These are phyloP conservation scores for Heliconius nattereri DNA, from an alignment of 1,140 invertebrate genomes.

Conservation along the genomic window DNA sequence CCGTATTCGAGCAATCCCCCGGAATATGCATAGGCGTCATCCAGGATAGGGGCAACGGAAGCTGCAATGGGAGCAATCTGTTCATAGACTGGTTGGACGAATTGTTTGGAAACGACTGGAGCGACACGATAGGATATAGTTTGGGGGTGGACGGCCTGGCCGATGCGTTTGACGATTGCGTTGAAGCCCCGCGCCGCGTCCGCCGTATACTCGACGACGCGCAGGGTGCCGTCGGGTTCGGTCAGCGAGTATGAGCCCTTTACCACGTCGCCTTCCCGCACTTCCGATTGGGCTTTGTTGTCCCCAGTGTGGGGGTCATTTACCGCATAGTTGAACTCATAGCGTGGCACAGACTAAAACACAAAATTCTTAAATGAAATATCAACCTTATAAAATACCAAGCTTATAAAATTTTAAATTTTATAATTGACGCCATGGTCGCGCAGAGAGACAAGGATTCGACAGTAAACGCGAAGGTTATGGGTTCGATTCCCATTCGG, in stretches of 20 bases:
- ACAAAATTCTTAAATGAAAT: slow-evolving; percentile 10
- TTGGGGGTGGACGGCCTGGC: slow-evolving; percentile 76
- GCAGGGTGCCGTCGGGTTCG: slow-evolving; percentile 82
- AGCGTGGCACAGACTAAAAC: slow-evolving; percentile 67
- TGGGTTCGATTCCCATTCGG: too few species aligned
- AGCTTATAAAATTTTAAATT: not conserved
- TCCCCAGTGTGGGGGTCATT: slow-evolving; percentile 84
- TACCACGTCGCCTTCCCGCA: slow-evolving; percentile 82
- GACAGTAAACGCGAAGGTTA: too few species aligned
- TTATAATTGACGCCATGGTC: not conserved
- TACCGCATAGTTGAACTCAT: slow-evolving; percentile 85
- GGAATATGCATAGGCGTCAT: slow-evolving; percentile 27
- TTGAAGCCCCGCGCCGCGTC: slow-evolving; percentile 80
- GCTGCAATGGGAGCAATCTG: slow-evolving; percentile 19
- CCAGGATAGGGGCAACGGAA: slow-evolving; percentile 18
- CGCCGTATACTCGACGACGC: slow-evolving; percentile 82
- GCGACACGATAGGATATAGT: slow-evolving; percentile 27
- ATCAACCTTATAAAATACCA: not conserved
- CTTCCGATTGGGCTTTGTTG: slow-evolving; percentile 83
- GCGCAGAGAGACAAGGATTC: too few species aligned
- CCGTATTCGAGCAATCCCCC: slow-evolving; percentile 2
- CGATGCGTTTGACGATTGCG: slow-evolving; percentile 78
- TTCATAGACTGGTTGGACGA: slow-evolving; percentile 37
- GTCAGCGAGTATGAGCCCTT: slow-evolving; percentile 82
- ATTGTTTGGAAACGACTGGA: slow-evolving; percentile 36